Evolutionary conservation across 2,888 invertebrate genomes (phyloP), one percentile per base, ranked within the genome.

Genomic region (Glaucopsyche alexis): DNA sequence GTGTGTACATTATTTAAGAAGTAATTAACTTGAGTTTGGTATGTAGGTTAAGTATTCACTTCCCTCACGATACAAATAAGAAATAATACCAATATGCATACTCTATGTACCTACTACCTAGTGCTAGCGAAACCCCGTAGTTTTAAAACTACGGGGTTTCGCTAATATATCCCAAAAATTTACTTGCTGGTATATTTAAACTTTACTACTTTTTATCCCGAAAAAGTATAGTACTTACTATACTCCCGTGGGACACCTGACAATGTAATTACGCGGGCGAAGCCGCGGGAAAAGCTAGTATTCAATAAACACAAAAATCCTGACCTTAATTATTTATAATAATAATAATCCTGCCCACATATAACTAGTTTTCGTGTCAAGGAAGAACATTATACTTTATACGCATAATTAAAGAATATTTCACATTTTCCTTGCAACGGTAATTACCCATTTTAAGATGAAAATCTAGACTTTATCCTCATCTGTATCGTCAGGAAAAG

Each of bases 401-500:
- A 67, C n/a, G 69, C 69, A 29, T 47, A 49, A 49, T 49, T 49
- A 69, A 69, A 69, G 47, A 69, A 69, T 47, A 69, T 69, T 49
- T 29, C 13, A 47, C 14, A 69, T 69, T 69, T 47, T 49, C 69
- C 49, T 69, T 14, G 29, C 45, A 47, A 13, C 29, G 47, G 45
- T 42, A 45, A 67, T 45, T 16, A 45, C 19, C 29, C 29, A 38
- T 66, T 11, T 16, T 45, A 5, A 40, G 42, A 42, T n/a, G 9
- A 16, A 67, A 60, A 40, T n/a, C 13, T 55, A 14, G 19, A 42
- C 19, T 71, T 71, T 70, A 70, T 49, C 14, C n/a, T 45, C 19
- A 19, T 49, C 7, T 49, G 0, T 49, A 14, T 45, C 14, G 64
- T 14, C 14, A 16, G 8, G 16, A 69, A 67, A 69, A 69, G 47